These are phyloP conservation scores for Porphyrio hochstetteri DNA, from an alignment of 2,113 vertebrate genomes.

Conservation along the genomic window DNA sequence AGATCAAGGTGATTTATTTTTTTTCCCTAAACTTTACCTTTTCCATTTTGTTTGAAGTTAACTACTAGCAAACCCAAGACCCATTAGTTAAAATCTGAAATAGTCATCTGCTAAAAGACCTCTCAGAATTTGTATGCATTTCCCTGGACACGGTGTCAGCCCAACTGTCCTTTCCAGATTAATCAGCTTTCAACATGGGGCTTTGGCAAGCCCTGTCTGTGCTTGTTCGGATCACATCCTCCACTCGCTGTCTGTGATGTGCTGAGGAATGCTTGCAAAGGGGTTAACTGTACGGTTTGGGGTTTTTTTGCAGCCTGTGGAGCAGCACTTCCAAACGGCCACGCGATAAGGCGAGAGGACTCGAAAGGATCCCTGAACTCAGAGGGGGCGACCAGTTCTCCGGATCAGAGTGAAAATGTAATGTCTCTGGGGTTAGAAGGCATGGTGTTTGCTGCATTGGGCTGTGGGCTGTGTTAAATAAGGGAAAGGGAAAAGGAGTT, in stretches of 20 bases:
- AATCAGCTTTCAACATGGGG: not conserved
- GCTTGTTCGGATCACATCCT: not conserved
- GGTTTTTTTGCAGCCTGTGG: conserved; percentile 67
- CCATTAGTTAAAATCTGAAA: not conserved
- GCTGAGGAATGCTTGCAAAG: not conserved
- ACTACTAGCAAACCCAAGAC: not conserved
- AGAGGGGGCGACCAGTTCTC: conserved; percentile 62
- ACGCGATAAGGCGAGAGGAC: conserved; percentile 86
- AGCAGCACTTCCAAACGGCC: conserved; percentile 81
- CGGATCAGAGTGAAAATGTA: conserved; percentile 78
- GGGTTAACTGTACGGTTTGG: not conserved
- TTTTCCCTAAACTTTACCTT: not conserved
- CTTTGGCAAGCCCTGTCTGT: not conserved
- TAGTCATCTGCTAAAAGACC: not conserved
- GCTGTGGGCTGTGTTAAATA: not conserved
- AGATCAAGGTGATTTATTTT: conserved; percentile 79
- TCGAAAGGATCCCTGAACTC: conserved; percentile 87
- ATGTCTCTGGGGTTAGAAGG: not conserved
- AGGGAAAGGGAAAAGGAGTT: not conserved
- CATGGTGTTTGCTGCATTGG: accelerated
- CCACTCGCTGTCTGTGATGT: accelerated
- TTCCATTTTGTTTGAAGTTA: not conserved
- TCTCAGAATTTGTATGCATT: not conserved
- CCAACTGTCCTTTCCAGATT: not conserved
- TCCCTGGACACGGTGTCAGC: not conserved